Base-by-base conservation (phyloP, 2,888 invertebrate genomes). In the Papilio demoleus region DNA sequence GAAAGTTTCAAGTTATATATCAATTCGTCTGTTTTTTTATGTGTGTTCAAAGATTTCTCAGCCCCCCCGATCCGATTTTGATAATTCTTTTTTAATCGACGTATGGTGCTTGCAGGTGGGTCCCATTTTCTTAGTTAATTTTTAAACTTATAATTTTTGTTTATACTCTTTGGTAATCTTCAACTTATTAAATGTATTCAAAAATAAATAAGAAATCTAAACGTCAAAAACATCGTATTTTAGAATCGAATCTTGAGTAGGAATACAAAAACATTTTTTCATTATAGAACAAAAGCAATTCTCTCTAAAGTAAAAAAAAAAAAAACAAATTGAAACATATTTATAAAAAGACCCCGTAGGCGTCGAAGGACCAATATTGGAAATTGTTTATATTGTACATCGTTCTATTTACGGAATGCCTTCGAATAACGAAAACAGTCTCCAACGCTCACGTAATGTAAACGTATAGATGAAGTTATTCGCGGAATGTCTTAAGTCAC, bases 401-500 rank as follows among this genome's bases (percentile, higher is more conserved):
- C 60, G 65, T 69, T 65, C 53, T 47, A 65, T 69, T 69, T 40
- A 53, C 50, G 61, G 9, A 60, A 69, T 65, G 65, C 60, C 53
- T 60, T 24, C 60, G 42, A 61, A 69, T 69, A 69, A 69, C 50
- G 61, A 60, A 60, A 61, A 42, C 69, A 40, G 60, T 61, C 45
- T 36, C 45, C 65, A 53, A 34, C 53, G 69, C 65, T 58, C 59
- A 65, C 61, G 65, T 69, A 69, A 69, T 61, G 34, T 34, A 53
- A 60, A 42, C 65, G 60, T 34, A 56, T 31, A 65, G 64, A 68
- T 50, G 60, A 68, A 60, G 60, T 60, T 65, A 60, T 50, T 61
- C 63, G 59, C 65, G 45, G 67, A 64, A 66, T 50, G 68, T 70
- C 68, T 59, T 42, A 45, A 67, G 70, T 71, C 71, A 72, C 71